Percentiles rank a stretch among this genome's conserved stretches.
phyloP scores from a whole-genome alignment of 2,113 vertebrate species.

The Meleagris gallopavo region DNA sequence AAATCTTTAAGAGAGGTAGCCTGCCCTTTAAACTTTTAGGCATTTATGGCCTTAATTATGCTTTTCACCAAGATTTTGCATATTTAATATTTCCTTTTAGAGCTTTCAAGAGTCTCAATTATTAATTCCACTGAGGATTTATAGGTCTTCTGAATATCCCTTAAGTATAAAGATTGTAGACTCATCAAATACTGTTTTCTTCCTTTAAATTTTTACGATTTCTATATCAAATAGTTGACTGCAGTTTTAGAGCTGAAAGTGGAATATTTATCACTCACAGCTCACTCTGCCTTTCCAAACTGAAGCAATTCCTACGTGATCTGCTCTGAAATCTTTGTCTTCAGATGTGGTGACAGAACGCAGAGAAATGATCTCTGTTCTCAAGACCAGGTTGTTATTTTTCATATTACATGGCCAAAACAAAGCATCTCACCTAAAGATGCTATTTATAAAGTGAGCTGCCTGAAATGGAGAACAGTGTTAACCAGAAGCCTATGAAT shows the following conservation, averaged over 20 bases:
- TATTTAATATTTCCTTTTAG: conserved; percentile 81
- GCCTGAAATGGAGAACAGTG: conserved; percentile 62
- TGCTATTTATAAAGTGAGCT: conserved; percentile 72
- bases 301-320: background rate
- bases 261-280: background rate
- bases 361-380: background rate
- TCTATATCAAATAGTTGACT: conserved; percentile 49
- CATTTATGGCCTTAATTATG: conserved; percentile 75
- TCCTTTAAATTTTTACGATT: conserved; percentile 63
- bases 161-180: conserved; percentile 76
- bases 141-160: conserved; percentile 72
- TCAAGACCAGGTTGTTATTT: background rate
- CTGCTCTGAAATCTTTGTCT: background rate
- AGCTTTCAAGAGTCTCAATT: conserved; percentile 78
- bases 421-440: conserved; percentile 57
- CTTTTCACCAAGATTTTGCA: conserved; percentile 82
- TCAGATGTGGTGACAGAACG: background rate
- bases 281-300: background rate
- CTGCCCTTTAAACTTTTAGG: conserved; percentile 75
- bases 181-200: conserved; percentile 77
- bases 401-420: conserved; percentile 1
- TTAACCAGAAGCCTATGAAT: conserved; percentile 82
- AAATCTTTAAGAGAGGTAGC: conserved; percentile 53
- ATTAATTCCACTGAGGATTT: conserved; percentile 78
- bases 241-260: conserved; percentile 31